Evolutionary conservation across 2,888 invertebrate species (phyloP).

Genomic region (Silvanus unidentatus): DNA sequence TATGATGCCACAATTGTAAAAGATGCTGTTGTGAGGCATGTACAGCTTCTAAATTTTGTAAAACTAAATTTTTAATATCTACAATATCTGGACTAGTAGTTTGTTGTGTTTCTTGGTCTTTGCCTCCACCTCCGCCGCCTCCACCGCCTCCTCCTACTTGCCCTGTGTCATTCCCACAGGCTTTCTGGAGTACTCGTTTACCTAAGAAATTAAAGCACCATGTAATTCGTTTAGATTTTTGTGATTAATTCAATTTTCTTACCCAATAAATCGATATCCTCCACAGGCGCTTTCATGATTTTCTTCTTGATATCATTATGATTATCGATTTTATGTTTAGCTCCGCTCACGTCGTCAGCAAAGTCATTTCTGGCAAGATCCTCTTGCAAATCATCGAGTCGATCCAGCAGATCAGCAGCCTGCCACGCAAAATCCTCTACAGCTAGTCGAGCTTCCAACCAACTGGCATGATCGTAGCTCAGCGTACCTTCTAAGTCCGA

Average conservation of each 20-base stretch:
- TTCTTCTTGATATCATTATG: constrained; percentile 93
- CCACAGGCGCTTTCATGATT: constrained; percentile 88
- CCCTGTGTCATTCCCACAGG: constrained; percentile 48
- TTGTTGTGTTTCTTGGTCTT: constrained; percentile 66
- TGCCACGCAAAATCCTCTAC: constrained; percentile 96
- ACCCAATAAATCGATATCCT: constrained; percentile 87
- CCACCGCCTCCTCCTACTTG: constrained; percentile 35
- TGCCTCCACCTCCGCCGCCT: constrained; percentile 47
- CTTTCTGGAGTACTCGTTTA: constrained; percentile 62
- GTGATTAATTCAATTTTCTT: constrained; percentile 41
- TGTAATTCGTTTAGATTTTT: too few relatives aligned
- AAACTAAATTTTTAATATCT: constrained; percentile 61
- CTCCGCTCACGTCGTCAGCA: constrained; percentile 89
- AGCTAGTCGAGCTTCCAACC: constrained; percentile 92
- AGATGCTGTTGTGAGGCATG: constrained; percentile 87
- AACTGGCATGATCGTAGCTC: constrained; percentile 92
- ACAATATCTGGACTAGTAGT: constrained; percentile 57
- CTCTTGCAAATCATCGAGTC: constrained; percentile 88
- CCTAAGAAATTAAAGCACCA: constrained; percentile 46
- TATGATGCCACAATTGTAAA: constrained; percentile 89
- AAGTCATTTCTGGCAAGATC: constrained; percentile 90
- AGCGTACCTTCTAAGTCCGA: constrained; percentile 90
- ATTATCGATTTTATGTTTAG: constrained; percentile 85
- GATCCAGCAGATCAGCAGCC: constrained; percentile 85
- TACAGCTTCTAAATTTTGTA: constrained; percentile 79